Evolutionary conservation across 2,888 invertebrate species (phyloP).

Genomic region (Drosophila rellima): DNA sequence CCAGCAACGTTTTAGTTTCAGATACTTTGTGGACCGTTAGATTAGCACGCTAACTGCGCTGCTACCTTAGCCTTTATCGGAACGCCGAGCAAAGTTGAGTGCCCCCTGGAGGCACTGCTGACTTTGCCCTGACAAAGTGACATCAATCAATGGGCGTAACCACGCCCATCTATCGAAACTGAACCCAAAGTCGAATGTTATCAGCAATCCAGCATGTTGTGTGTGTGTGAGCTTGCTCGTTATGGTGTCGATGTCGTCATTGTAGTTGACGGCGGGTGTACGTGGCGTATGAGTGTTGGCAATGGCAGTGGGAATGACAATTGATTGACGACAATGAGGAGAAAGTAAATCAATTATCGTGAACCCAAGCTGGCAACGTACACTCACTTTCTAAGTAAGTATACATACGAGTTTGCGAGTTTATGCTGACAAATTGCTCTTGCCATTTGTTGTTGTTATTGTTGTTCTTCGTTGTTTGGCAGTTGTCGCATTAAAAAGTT

Average conservation of each 20-base stretch:
- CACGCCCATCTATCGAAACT: slow-evolving; percentile 40
- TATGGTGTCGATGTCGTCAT: slow-evolving; percentile 35
- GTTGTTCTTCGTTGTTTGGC: slow-evolving; percentile 33
- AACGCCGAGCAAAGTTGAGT: slow-evolving; percentile 51
- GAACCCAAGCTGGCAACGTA: slow-evolving; percentile 44
- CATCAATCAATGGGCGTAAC: slow-evolving; percentile 71
- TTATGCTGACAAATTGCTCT: slow-evolving; percentile 68
- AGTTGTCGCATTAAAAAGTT: slow-evolving; percentile 74
- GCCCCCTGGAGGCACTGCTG: slow-evolving; percentile 43
- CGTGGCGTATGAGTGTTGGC: slow-evolving; percentile 77
- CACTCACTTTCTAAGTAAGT: slow-evolving; percentile 12
- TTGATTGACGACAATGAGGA: slow-evolving; percentile 77
- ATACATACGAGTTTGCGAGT: slow-evolving; percentile 3
- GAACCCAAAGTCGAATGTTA: slow-evolving; percentile 49
- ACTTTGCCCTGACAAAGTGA: slow-evolving; percentile 65
- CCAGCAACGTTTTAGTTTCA: neutral
- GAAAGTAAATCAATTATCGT: slow-evolving; percentile 80
- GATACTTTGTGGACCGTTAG: neutral
- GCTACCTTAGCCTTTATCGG: slow-evolving; percentile 39
- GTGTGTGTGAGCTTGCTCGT: slow-evolving; percentile 37
- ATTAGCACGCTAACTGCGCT: slow-evolving; percentile 5
- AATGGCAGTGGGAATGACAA: slow-evolving; percentile 55
- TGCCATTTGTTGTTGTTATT: slow-evolving; percentile 12
- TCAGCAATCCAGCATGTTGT: slow-evolving; percentile 62
- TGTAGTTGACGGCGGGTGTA: slow-evolving; percentile 45